Conservation (phyloP, 2,113 vertebrate genomes). For the Falco punctatus region DNA sequence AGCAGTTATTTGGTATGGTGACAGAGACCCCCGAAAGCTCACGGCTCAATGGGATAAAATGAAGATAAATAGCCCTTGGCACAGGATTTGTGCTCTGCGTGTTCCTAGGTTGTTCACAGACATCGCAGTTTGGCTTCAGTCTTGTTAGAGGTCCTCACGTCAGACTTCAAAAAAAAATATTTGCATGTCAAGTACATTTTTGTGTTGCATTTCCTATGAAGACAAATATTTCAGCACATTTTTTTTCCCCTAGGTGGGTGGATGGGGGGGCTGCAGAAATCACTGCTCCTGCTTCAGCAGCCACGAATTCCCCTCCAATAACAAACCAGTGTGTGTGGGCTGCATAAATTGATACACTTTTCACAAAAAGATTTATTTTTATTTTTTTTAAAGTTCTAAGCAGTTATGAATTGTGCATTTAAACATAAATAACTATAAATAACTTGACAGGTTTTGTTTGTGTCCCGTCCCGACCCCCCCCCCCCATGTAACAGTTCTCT, state of each 20-base stretch:
- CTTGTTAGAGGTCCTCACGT: not conserved
- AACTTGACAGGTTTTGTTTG: not conserved
- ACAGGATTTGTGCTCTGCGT: not conserved
- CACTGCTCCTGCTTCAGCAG: not conserved
- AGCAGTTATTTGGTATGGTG: not conserved
- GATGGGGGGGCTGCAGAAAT: not conserved
- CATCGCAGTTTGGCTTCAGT: not conserved
- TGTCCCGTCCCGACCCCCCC: fast-evolving
- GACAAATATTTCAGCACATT: slow-evolving; percentile 36
- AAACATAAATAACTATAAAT: not conserved
- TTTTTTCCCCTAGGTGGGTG: slow-evolving; percentile 22
- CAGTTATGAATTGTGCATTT: not conserved
- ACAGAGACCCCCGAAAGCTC: not conserved
- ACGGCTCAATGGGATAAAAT: not conserved
- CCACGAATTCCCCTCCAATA: not conserved
- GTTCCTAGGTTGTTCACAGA: not conserved
- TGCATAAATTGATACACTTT: not conserved
- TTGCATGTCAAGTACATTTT: slow-evolving; percentile 18
- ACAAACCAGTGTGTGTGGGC: not conserved
- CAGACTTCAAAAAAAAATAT: not conserved
- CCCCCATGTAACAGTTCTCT: not conserved
- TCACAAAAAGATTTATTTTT: not conserved
- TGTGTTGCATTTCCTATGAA: not conserved
- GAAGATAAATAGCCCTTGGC: slow-evolving; percentile 18
- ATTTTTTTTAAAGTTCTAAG: not conserved